Percentiles rank a stretch among this genome's conserved stretches.
Evolutionary conservation across 2,888 invertebrate species (phyloP).

Genomic region (Monopis laevigella): DNA sequence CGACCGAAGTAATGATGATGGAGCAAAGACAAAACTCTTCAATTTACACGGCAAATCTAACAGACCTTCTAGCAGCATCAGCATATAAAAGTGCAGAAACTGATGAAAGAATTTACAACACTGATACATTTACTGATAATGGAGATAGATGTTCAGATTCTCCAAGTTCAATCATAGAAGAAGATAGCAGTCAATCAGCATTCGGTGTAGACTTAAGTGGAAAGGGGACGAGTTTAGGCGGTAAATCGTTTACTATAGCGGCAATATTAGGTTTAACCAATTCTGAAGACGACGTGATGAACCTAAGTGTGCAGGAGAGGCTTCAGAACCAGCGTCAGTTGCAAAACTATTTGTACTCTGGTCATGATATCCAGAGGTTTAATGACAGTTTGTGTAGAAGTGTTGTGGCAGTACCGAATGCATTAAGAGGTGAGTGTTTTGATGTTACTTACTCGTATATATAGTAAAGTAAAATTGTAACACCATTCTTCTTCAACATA

Average conservation of each 20-base stretch:
- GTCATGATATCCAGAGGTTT: slow-evolving; percentile 47
- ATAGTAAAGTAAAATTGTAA: too few species aligned
- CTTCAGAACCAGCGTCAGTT: slow-evolving; percentile 50
- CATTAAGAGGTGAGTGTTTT: slow-evolving; percentile 31
- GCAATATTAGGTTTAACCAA: slow-evolving; percentile 83
- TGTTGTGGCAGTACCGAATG: slow-evolving; percentile 25
- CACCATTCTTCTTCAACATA: too few species aligned
- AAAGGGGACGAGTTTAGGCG: slow-evolving; percentile 51
- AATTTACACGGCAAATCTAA: slow-evolving; percentile 44
- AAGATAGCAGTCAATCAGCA: slow-evolving; percentile 44
- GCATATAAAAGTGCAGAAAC: slow-evolving; percentile 41
- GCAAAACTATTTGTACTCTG: slow-evolving; percentile 49
- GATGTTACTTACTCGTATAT: too few species aligned
- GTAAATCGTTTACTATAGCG: slow-evolving; percentile 87
- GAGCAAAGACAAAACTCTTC: slow-evolving; percentile 34
- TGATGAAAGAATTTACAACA: slow-evolving; percentile 36
- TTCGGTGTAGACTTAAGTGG: slow-evolving; percentile 56
- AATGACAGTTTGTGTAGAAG: slow-evolving; percentile 48
- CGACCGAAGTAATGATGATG: slow-evolving; percentile 43
- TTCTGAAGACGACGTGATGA: slow-evolving; percentile 57
- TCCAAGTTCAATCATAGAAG: slow-evolving; percentile 46
- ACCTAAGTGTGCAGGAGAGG: slow-evolving; percentile 62
- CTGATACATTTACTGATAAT: slow-evolving; percentile 29
- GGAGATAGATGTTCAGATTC: slow-evolving; percentile 32
- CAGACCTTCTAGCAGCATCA: slow-evolving; percentile 41